Base-by-base conservation (phyloP, 2,888 invertebrate species). In the Sussaba pulchella region DNA sequence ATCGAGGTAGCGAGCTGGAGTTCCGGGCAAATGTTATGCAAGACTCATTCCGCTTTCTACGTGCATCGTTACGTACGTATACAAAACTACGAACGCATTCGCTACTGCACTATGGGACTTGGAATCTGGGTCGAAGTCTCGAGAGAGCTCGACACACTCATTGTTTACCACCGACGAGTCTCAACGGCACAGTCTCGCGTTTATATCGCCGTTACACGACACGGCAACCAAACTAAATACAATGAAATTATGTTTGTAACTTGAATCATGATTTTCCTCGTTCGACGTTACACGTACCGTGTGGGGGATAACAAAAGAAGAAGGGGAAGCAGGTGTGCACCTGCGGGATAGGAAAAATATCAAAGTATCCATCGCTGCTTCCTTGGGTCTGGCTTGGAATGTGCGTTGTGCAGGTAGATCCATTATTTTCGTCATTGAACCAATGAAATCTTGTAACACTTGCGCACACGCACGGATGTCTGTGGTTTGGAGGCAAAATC, bases 21-120 rank as follows among this genome's bases (percentile, higher is more conserved):
- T 39, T 57, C 43, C 24, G 39, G 21, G 17, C 31, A 39, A 70
- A 82, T 85, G 88, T 91, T 91, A 90, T 89, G 89, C 91, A 91
- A n/a, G n/a, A 91, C 89, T 86, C 83, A 88, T 88, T 88, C 89
- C 88, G 88, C 90, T 91, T 91, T 90, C 90, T 89, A 90, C 89
- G 88, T 89, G 85, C 88, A 87, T 52, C 66, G 52, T 36, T 41
- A 43, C 26, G 39, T 71, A 70, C 63, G 50, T 67, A 36, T 19
- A 66, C 14, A 57, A 50, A 74, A 21, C 52, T 50, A 64, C 19
- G 14, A 14, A 45, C 41, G 47, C 52, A 39, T 61, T 66, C 59
- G 17, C 63, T 50, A 45, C 64, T 39, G 77, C 64, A 69, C 63
- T 69, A 75, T 54, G 24, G 54, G 76, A 81, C 85, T 90, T 88